phyloP scores from a whole-genome alignment of 2,888 invertebrate genomes.

The Dioctria rufipes region DNA sequence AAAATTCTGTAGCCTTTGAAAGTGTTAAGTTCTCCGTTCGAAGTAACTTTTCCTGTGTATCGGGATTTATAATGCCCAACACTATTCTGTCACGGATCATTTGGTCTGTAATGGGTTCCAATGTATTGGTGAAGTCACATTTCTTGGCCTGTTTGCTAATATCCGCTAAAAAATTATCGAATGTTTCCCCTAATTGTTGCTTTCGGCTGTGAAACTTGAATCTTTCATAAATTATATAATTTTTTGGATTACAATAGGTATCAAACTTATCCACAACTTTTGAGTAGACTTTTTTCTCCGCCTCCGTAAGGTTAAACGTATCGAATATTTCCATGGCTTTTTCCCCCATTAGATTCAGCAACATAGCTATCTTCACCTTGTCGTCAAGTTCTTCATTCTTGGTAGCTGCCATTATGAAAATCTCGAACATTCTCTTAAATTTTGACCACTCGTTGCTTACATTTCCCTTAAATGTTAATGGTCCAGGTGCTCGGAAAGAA shows the following conservation, averaged over 20 bases:
- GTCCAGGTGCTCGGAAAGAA: conserved; percentile 22
- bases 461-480: conserved; percentile 1
- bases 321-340: conserved; percentile 13
- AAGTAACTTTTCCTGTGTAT: conserved; percentile 39
- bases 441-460: conserved; percentile 3
- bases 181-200: conserved; percentile 45
- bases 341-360: conserved; percentile 31
- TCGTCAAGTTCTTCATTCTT: too few species aligned
- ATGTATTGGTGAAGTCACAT: too few species aligned
- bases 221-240: conserved; percentile 1
- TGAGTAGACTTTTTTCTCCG: conserved; percentile 20
- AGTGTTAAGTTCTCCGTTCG: too few species aligned
- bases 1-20: too few species aligned
- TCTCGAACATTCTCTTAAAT: conserved; percentile 13
- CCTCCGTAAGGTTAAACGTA: conserved; percentile 10
- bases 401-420: conserved; percentile 14
- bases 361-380: conserved; percentile 20
- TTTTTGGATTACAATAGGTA: conserved; percentile 50
- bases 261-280: conserved; percentile 46
- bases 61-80: conserved; percentile 32
- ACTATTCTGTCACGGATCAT: conserved; percentile 52
- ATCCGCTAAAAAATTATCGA: conserved; percentile 50
- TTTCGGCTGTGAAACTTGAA: conserved; percentile 42
- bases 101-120: conserved; percentile 37
- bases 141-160: too few species aligned